These are phyloP conservation scores for Ramphastos sulfuratus DNA, from an alignment of 2,113 vertebrate species.

Conservation along the genomic window DNA sequence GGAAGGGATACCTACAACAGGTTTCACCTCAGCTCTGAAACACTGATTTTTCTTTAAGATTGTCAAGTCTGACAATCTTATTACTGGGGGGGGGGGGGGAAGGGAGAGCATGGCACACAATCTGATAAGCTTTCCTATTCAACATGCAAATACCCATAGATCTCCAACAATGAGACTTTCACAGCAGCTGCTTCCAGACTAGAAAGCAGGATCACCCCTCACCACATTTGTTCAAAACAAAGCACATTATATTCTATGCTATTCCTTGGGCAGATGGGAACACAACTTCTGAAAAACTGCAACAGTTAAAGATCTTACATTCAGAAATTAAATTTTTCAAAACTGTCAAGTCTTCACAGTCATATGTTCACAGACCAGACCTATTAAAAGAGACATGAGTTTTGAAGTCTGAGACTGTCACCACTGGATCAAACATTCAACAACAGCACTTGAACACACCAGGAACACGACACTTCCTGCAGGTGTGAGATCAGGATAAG, in stretches of 20 bases:
- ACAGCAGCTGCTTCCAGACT: constrained; percentile 8
- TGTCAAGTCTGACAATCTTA: background rate
- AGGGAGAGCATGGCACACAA: background rate
- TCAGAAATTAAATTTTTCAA: background rate
- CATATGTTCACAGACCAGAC: background rate
- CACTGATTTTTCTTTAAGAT: background rate
- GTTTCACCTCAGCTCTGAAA: background rate
- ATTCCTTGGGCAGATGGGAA: background rate
- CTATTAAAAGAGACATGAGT: background rate
- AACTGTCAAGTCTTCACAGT: background rate
- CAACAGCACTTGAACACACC: background rate
- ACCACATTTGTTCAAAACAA: background rate
- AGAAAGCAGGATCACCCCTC: background rate
- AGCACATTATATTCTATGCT: background rate
- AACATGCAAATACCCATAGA: background rate
- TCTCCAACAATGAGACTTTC: constrained; percentile 14
- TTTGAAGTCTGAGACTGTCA: background rate
- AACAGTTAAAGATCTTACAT: background rate
- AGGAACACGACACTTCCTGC: background rate
- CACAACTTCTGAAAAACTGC: background rate
- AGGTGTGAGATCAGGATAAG: background rate
- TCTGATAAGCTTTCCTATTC: background rate
- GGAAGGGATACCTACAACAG: background rate
- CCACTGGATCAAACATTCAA: background rate
- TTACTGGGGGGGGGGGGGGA: background rate